phyloP scores from a whole-genome alignment of 2,797 vertebrate species.

The Tangara arthus region DNA sequence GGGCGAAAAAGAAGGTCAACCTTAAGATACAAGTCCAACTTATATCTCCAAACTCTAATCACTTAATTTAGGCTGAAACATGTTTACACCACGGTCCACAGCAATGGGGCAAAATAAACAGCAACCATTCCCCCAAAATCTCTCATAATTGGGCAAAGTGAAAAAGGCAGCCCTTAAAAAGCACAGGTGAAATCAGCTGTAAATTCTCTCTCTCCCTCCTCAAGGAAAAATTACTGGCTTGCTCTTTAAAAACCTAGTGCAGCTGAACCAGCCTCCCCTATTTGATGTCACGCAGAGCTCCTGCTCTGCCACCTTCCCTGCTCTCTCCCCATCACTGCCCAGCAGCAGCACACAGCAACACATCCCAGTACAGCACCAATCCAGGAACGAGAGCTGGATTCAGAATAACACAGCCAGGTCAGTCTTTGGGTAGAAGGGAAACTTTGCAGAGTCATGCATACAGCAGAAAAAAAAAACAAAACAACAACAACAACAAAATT shows the following conservation, averaged over 20 bases:
- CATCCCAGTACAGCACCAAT: background rate
- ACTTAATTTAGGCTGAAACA: background rate
- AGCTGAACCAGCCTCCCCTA: background rate
- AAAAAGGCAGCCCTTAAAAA: background rate
- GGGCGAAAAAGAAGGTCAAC: background rate
- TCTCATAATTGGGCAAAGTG: background rate
- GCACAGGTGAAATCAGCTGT: background rate
- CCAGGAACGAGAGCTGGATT: background rate
- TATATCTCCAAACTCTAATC: background rate
- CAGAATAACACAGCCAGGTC: background rate
- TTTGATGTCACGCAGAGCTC: accelerated
- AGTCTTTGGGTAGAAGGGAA: background rate
- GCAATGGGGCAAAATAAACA: background rate
- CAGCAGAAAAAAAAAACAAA: background rate
- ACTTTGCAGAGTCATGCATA: background rate
- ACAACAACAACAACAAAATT: background rate
- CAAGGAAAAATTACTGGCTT: background rate
- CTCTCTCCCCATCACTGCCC: background rate
- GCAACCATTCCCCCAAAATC: background rate
- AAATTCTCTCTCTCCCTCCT: background rate
- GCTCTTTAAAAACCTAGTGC: background rate
- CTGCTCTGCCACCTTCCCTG: background rate
- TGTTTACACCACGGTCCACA: background rate
- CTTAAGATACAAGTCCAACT: background rate
- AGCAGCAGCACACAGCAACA: background rate